These are phyloP conservation scores for Chanos chanos DNA, from an alignment of 2,797 vertebrate species.

Conservation along the genomic window DNA sequence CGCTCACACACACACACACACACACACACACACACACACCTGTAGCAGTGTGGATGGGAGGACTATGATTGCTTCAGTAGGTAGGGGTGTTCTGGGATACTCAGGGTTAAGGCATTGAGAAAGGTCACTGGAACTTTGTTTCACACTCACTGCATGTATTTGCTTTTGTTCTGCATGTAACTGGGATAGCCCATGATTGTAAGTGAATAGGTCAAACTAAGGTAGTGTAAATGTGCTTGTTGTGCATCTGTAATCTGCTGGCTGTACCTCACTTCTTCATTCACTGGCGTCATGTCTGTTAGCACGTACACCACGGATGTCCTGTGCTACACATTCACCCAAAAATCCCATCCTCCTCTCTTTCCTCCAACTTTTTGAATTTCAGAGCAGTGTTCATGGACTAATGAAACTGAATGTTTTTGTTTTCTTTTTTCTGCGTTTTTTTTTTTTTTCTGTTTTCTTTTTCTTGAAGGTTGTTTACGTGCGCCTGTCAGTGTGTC, in stretches of 20 bases:
- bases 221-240: neutral
- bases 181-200: constrained; percentile 19
- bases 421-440: neutral
- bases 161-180: constrained; percentile 43
- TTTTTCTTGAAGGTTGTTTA: neutral
- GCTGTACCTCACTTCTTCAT: constrained; percentile 15
- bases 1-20: neutral
- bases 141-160: too few relatives aligned
- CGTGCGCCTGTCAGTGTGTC: too few relatives aligned
- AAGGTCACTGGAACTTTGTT: constrained; percentile 12
- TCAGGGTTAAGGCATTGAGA: constrained; percentile 22
- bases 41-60: too few relatives aligned
- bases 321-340: neutral
- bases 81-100: too few relatives aligned
- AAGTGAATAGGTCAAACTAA: constrained; percentile 44
- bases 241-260: neutral
- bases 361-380: neutral
- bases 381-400: too few relatives aligned
- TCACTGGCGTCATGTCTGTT: constrained; percentile 5
- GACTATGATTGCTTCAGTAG: too few relatives aligned
- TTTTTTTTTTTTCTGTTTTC: too few relatives aligned
- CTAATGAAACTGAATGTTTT: too few relatives aligned
- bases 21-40: neutral
- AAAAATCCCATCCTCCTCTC: too few relatives aligned
- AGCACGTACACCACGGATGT: constrained; percentile 4